A percentile compares a stretch with the other conserved stretches of the same genome.
These are phyloP conservation scores for Heliangelus exortis DNA, from an alignment of 2,797 vertebrate species.

Conservation along the genomic window DNA sequence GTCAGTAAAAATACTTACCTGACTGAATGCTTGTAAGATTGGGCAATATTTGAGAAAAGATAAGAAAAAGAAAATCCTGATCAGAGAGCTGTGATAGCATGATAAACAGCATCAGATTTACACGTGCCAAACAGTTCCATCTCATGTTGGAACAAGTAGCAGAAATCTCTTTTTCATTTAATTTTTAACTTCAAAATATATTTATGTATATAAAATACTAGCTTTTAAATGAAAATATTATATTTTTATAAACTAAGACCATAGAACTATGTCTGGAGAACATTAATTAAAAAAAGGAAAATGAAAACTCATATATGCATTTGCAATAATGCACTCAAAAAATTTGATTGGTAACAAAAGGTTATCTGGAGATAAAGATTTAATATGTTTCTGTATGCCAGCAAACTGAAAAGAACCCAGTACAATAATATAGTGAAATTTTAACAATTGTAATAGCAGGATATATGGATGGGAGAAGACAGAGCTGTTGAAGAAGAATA, in stretches of 20 bases:
- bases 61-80: not conserved
- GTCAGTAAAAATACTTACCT: not conserved
- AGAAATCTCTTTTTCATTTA: not conserved
- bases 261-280: not conserved
- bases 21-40: not conserved
- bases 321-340: not conserved
- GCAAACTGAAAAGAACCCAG: not conserved
- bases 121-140: not conserved
- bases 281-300: not conserved
- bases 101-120: not conserved
- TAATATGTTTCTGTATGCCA: not conserved
- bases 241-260: not conserved
- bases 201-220: not conserved
- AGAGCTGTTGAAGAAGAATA: not conserved
- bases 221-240: not conserved
- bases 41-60: not conserved
- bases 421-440: not conserved
- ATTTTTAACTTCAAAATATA: slow-evolving; percentile 6
- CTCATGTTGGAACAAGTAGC: not conserved
- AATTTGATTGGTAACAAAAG: not conserved
- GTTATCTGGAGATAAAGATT: not conserved
- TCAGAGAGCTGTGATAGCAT: not conserved
- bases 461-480: not conserved
- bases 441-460: not conserved
- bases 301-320: not conserved